Evolutionary conservation across 2,113 vertebrate genomes (phyloP).

Genomic region (Merops nubicus): DNA sequence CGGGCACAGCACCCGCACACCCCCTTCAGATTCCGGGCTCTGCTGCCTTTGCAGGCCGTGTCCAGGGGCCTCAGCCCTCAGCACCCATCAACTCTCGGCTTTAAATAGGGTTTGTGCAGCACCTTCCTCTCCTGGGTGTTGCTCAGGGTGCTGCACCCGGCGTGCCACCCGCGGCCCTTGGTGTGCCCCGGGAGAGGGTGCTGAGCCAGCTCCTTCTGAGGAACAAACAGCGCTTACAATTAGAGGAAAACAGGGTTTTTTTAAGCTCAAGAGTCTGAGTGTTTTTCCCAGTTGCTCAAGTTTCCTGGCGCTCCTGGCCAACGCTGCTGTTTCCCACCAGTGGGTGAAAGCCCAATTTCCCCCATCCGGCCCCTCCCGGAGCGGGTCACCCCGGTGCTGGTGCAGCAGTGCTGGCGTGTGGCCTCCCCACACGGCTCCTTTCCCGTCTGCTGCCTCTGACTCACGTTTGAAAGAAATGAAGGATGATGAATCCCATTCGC

Average conservation of each 20-base stretch:
- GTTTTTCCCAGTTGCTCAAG: neutral
- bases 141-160: accelerated
- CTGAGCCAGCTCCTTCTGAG: accelerated
- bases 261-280: neutral
- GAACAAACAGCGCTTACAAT: neutral
- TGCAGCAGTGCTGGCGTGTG: neutral
- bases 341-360: accelerated
- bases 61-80: accelerated
- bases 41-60: accelerated
- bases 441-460: conserved; percentile 13
- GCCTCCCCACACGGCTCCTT: accelerated
- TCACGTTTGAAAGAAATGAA: neutral
- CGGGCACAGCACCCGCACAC: neutral
- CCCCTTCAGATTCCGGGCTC: neutral
- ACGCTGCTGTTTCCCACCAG: neutral
- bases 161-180: neutral
- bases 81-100: accelerated
- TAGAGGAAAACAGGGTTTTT: neutral
- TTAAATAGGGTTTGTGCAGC: accelerated
- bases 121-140: accelerated
- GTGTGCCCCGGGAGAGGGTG: accelerated
- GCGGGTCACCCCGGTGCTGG: neutral
- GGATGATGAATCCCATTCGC: neutral
- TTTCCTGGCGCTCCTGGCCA: neutral
- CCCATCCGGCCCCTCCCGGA: accelerated